Evolutionary conservation across 2,888 invertebrate genomes (phyloP).

Genomic region (Acanthopleura granulata): DNA sequence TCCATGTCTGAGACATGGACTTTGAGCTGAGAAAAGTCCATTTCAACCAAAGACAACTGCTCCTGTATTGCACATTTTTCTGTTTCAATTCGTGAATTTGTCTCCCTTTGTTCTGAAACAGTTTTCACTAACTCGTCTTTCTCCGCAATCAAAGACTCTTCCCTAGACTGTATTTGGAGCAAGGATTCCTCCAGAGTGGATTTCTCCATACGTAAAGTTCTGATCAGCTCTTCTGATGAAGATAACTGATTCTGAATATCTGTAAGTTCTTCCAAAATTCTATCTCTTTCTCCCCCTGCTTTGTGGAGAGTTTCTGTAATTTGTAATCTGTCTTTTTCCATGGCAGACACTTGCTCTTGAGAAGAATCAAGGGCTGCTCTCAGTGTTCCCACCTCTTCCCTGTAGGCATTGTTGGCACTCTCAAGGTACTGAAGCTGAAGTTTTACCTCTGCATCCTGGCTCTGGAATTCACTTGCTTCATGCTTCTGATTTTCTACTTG

Average conservation of each 20-base stretch:
- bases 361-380: neutral
- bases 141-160: neutral
- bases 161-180: neutral
- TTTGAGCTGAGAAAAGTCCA: neutral
- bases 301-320: neutral
- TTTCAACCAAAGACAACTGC: neutral
- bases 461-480: neutral
- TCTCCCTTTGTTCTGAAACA: neutral
- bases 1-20: neutral
- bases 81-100: neutral
- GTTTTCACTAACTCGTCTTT: neutral
- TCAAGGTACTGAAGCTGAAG: neutral
- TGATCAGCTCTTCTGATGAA: too few relatives aligned
- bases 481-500: neutral
- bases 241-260: too few relatives aligned
- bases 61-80: conserved; percentile 1
- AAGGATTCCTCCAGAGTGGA: neutral
- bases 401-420: neutral
- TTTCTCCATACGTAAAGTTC: too few relatives aligned
- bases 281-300: neutral
- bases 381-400: neutral
- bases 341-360: neutral
- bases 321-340: neutral
- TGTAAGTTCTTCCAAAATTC: neutral
- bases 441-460: neutral